A percentile compares a stretch with the other conserved stretches of the same genome.
phyloP scores from a whole-genome alignment of 2,113 vertebrate species.

The Vireo altiloquus region DNA sequence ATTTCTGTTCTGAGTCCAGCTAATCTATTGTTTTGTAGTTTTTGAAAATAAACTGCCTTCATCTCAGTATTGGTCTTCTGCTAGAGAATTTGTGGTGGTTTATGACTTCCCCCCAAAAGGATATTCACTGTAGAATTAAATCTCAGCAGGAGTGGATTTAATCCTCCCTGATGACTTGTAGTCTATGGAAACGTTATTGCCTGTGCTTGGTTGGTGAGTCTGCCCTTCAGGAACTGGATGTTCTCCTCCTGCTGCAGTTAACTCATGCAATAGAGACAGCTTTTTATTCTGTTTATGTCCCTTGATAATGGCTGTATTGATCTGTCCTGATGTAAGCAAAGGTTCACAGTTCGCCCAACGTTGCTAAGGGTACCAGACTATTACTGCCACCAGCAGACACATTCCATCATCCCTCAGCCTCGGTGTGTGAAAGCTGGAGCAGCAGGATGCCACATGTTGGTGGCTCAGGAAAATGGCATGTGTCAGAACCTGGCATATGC shows the following conservation, averaged over 20 bases:
- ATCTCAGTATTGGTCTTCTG: conserved; percentile 19
- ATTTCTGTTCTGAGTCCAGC: background rate
- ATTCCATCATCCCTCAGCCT: conserved; percentile 37
- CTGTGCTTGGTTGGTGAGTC: conserved; percentile 1
- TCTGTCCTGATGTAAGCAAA: conserved; percentile 51
- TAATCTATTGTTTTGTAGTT: conserved; percentile 24
- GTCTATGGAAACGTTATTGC: conserved; percentile 17
- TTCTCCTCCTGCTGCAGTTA: conserved; percentile 54
- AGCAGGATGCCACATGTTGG: background rate
- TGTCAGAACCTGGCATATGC: background rate
- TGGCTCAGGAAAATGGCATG: conserved; percentile 1
- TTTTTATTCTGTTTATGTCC: conserved; percentile 57
- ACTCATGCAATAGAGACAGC: conserved; percentile 43
- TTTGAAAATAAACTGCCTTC: conserved; percentile 39
- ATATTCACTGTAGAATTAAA: conserved; percentile 16
- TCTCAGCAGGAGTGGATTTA: conserved; percentile 31
- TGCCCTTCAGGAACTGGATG: conserved; percentile 46
- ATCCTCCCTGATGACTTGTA: conserved; percentile 25
- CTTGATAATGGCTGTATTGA: conserved; percentile 59
- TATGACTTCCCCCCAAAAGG: background rate
- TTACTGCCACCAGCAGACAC: conserved; percentile 34
- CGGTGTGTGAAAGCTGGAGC: background rate
- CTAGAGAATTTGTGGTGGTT: conserved; percentile 25
- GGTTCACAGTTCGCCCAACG: conserved; percentile 32
- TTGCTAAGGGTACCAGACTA: conserved; percentile 42